Percentiles rank a stretch among this genome's conserved stretches.
phyloP scores from a whole-genome alignment of 1,140 invertebrate species.

The Temnothorax longispinosus region DNA sequence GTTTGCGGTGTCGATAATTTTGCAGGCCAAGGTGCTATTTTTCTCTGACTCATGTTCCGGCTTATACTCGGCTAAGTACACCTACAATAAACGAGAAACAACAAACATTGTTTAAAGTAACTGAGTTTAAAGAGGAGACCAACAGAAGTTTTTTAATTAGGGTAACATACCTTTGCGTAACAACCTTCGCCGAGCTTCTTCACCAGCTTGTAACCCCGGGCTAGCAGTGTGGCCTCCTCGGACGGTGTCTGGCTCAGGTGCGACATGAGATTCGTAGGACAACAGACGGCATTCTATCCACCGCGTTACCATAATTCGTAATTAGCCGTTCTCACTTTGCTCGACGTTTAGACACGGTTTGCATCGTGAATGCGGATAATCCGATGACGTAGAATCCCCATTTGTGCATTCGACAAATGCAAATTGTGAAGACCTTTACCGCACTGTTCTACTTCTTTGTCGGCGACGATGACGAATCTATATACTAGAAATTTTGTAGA shows the following conservation, averaged over 20 bases:
- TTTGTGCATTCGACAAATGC: not conserved
- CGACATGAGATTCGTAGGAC: slow-evolving; percentile 62
- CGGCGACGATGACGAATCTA: not conserved
- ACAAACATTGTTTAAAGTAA: not conserved
- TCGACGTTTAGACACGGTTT: not conserved
- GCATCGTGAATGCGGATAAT: not conserved
- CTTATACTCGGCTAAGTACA: slow-evolving; percentile 88
- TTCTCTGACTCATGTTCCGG: slow-evolving; percentile 75
- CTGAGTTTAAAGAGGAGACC: not conserved
- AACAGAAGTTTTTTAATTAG: slow-evolving; percentile 12
- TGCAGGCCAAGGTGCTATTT: slow-evolving; percentile 88
- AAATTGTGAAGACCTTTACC: not conserved
- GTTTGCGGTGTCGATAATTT: slow-evolving; percentile 90
- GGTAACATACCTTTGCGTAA: slow-evolving; percentile 87
- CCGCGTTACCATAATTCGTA: slow-evolving; percentile 36
- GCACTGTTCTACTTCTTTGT: not conserved
- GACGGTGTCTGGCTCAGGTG: slow-evolving; percentile 80
- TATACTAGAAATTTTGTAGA: slow-evolving; percentile 33
- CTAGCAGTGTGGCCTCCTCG: slow-evolving; percentile 86
- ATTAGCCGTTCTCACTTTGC: slow-evolving; percentile 5
- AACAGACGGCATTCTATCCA: slow-evolving; percentile 53
- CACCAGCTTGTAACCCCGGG: slow-evolving; percentile 87
- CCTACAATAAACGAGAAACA: slow-evolving; percentile 80
- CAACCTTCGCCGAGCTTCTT: slow-evolving; percentile 89
- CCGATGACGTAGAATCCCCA: not conserved